Evolutionary conservation across 2,797 vertebrate species (phyloP), one percentile per base, ranked within the genome.

Genomic region (Leptatherina wallacei): DNA sequence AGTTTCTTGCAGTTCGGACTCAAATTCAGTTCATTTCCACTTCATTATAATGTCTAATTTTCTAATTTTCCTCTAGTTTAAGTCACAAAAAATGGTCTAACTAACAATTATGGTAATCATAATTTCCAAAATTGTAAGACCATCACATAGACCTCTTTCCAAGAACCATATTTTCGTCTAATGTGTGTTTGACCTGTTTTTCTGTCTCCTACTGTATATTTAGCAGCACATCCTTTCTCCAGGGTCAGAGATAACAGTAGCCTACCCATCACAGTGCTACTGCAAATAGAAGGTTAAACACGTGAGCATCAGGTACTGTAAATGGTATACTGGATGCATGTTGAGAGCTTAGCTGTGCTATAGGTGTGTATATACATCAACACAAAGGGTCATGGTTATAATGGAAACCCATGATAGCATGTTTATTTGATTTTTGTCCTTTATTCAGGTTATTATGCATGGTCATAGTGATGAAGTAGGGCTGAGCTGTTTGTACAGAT

Each of bases 401-500:
- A 54, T 47, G n/a, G 68, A 74, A 65, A 57, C 61, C 54, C 58
- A 61, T 69, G 73, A 65, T 57, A 61, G 56, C 36, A 38, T 75
- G 69, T 71, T 62, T 73, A 44, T 81, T 73, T 84, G 70, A 82
- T 78, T 54, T 76, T 69, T 79, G 82, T 71, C 75, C 59, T 63
- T 74, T 73, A 49, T 47, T 73, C 56, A 65, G 54, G 60, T 85
- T 80, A 63, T 77, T 87, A 70, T 84, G 69, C 65, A 49, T 20
- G 6, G 69, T 84, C 73, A 32, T 65, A 18, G 62, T 91, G 87
- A 92, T 87, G 62, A 79, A 90, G 75, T 81, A 58, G 64, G 27
- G 8, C 78, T 56, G 80, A 49, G 82, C 67, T 35, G 32, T 77
- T 67, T 80, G 75, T 91, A 86, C 91, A 90, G 84, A 92, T 91